Base-by-base conservation (phyloP, 2,888 invertebrate species). In the Fabriciana adippe region DNA sequence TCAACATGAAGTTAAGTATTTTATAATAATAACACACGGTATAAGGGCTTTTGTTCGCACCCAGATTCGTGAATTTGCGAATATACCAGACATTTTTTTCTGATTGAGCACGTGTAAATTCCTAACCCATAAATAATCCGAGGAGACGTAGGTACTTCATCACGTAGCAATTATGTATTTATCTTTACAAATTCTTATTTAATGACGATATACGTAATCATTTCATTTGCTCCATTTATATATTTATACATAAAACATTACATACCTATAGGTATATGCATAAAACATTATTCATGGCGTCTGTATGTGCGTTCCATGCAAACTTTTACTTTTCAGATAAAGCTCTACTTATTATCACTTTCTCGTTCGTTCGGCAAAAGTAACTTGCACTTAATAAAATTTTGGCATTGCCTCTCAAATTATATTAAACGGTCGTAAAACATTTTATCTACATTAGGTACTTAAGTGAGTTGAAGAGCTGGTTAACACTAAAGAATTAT, bases 91-190 rank as follows among this genome's bases (percentile, higher is more conserved):
- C 11, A 11, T 11, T 41, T 41, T 21, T 60, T 18, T 16, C 62
- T 63, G 70, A 77, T 77, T 71, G 70, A 72, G 77, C 83, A 86
- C 86, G 81, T 86, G 83, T 77, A 75, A 77, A 85, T 83, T 81
- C 79, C 78, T 71, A 73, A 73, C 72, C 66, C 63, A 73, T 74
- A 73, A 77, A 76, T 74, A 78, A 72, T 71, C 71, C 72, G 65
- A 73, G 73, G 73, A 79, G 15, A 48, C 50, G 51, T 74, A 76
- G 72, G 73, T 74, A 73, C 77, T 77, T 72, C 73, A 78, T 79
- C 80, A 81, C 79, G 79, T 78, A 76, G 69, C 75, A 78, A 82
- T 84, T 81, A 77, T 73, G 76, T 75, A 67, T 73, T 61, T 77
- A 79, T 80, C 75, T 81, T 67, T 75, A 75, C 75, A 68, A 77